These are phyloP conservation scores for Columba livia DNA, from an alignment of 2,113 vertebrate genomes.

Conservation along the genomic window DNA sequence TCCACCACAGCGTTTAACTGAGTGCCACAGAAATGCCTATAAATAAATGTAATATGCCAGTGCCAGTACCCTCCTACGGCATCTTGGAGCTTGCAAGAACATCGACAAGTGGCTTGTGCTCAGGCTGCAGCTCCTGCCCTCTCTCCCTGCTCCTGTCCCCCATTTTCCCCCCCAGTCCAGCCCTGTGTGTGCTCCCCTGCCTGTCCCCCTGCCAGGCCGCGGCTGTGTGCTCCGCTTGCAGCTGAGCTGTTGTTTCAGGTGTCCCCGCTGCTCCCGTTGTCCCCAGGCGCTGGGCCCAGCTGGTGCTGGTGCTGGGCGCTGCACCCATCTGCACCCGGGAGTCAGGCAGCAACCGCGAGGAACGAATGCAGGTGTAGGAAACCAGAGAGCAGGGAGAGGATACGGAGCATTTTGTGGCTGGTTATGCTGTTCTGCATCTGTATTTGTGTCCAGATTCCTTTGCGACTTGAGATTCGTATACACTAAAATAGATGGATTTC, in stretches of 20 bases:
- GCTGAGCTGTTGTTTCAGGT: no score
- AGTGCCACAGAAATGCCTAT: constrained; percentile 62
- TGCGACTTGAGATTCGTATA: background rate
- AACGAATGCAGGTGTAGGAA: background rate
- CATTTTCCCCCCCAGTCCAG: background rate
- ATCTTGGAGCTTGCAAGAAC: background rate
- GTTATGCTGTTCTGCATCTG: background rate
- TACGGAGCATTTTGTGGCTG: rapidly evolving
- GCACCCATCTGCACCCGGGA: rapidly evolving
- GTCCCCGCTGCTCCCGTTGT: rapidly evolving
- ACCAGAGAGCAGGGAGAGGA: background rate
- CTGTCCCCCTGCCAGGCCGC: no score
- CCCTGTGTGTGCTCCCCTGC: background rate
- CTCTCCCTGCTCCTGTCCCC: no score
- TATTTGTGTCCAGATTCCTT: background rate
- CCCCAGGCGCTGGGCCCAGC: background rate
- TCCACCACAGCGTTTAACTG: constrained; percentile 56
- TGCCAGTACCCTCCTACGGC: constrained; percentile 59
- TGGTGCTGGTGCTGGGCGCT: background rate
- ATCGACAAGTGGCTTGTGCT: background rate
- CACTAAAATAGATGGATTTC: background rate
- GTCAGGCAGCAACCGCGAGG: background rate
- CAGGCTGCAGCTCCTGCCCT: background rate
- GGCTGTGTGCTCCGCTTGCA: no score
- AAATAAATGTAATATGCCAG: constrained; percentile 41